These are phyloP conservation scores for Verasper variegatus DNA, from an alignment of 2,113 vertebrate genomes.

Conservation along the genomic window DNA sequence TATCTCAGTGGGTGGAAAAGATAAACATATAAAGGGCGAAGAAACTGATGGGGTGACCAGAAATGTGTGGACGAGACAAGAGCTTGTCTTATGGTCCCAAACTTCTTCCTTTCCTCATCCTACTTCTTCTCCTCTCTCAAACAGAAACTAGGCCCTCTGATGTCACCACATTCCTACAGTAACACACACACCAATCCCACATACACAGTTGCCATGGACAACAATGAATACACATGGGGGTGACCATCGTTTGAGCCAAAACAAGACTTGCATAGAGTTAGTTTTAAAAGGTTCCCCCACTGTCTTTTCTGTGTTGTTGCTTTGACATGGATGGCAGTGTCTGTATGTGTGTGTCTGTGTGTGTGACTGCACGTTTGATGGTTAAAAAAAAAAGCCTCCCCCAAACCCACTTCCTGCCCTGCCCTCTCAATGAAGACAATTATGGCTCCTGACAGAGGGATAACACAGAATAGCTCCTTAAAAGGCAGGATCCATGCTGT, in stretches of 20 bases:
- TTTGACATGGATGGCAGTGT: slow-evolving; percentile 26
- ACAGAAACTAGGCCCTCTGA: slow-evolving; percentile 59
- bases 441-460: slow-evolving; percentile 72
- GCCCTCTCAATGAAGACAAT: slow-evolving; percentile 80
- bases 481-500: slow-evolving; percentile 71
- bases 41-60: slow-evolving; percentile 1
- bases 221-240: slow-evolving; percentile 50
- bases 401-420: slow-evolving; percentile 80
- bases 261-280: slow-evolving; percentile 2
- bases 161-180: slow-evolving; percentile 72
- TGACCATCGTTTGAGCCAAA: slow-evolving; percentile 25
- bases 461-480: slow-evolving; percentile 73
- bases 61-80: slow-evolving; percentile 26
- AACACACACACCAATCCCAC: slow-evolving; percentile 36
- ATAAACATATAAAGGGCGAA: background rate
- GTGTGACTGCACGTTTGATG: slow-evolving; percentile 1
- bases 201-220: slow-evolving; percentile 40
- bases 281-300: slow-evolving; percentile 3
- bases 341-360: background rate
- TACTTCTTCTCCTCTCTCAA: slow-evolving; percentile 21
- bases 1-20: slow-evolving; percentile 13
- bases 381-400: slow-evolving; percentile 62
- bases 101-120: slow-evolving; percentile 1
- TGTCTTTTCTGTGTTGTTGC: slow-evolving; percentile 8
- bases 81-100: slow-evolving; percentile 28